Evolutionary conservation across 92 coral and sea anemone species (phyloP), one percentile per base, ranked within the genome.

Genomic region (Epizoanthus scotinus): DNA sequence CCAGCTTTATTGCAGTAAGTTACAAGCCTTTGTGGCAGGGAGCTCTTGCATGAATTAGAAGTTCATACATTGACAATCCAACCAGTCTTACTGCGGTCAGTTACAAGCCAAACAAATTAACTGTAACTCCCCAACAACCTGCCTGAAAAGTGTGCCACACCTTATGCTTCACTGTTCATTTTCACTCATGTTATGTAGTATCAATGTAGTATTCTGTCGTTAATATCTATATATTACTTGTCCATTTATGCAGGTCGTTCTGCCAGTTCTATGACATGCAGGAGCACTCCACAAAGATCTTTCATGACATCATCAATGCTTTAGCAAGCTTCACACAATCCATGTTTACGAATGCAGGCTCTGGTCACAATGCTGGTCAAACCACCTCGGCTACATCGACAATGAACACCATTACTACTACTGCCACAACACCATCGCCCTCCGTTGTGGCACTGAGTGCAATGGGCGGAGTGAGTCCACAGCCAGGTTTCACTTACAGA

Each of bases 181-280:
- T n/a, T n/a, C n/a, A n/a, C n/a, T n/a, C n/a, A n/a, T n/a, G n/a
- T n/a, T n/a, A n/a, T n/a, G n/a, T n/a, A n/a, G n/a, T n/a, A n/a
- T n/a, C n/a, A n/a, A n/a, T n/a, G 28, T 59, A 73, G 5, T 21
- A 3, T 27, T 20, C 0, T 8, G 8, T n/a, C 9, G 9, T 22
- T 21, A 21, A 34, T 34, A 34, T 2, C 0, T 26, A 19, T 7
- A 24, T 70, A 2, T 28, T 38, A 3, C 22, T 38, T 6, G 29
- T 70, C 38, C 3, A 19, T 47, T 60, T 2, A 25, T 60, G 31
- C 67, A 95, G 99, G 71, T 95, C 99, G 20, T 95, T 95, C 67
- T 93, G 98, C 42, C 95, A 93, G 83, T 95, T 91, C 66, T 95
- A 95, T 12, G 99, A 95, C 89, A 95, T 95, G 99, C 99, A 95